Evolutionary conservation across 2,888 invertebrate genomes (phyloP).

Genomic region (Lordiphosa andalusiaca): DNA sequence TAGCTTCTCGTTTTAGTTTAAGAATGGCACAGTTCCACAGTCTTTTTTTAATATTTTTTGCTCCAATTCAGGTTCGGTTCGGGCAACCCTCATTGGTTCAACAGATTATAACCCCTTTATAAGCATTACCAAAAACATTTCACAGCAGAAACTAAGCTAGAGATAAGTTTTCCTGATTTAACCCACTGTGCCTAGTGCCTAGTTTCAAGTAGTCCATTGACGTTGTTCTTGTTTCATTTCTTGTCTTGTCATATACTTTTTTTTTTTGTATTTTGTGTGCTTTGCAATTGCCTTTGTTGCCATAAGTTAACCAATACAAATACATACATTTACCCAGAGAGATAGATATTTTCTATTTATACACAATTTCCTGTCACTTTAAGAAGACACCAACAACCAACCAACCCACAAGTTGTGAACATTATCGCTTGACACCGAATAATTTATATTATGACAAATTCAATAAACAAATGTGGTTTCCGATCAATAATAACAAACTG

Average conservation of each 20-base stretch:
- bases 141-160: too few relatives aligned
- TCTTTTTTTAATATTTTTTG: too few relatives aligned
- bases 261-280: conserved; percentile 3
- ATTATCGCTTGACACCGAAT: conserved; percentile 18
- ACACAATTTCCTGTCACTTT: conserved; percentile 57
- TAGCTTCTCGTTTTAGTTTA: too few relatives aligned
- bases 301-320: conserved; percentile 9
- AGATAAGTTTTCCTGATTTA: too few relatives aligned
- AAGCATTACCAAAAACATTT: too few relatives aligned
- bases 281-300: conserved; percentile 3
- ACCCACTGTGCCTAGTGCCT: conserved; percentile 2
- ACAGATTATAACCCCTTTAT: too few relatives aligned
- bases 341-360: conserved; percentile 59
- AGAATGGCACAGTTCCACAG: too few relatives aligned
- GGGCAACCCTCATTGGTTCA: too few relatives aligned
- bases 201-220: conserved; percentile 1
- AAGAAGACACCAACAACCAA: conserved; percentile 7
- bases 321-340: conserved; percentile 5
- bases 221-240: conserved; percentile 1
- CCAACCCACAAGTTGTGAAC: conserved; percentile 12
- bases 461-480: conserved; percentile 20
- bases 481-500: conserved; percentile 1
- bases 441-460: conserved; percentile 18
- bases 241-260: conserved; percentile 5
- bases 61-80: too few relatives aligned